phyloP scores from a whole-genome alignment of 1,140 invertebrate species.

The Rhynchophorus ferrugineus region DNA sequence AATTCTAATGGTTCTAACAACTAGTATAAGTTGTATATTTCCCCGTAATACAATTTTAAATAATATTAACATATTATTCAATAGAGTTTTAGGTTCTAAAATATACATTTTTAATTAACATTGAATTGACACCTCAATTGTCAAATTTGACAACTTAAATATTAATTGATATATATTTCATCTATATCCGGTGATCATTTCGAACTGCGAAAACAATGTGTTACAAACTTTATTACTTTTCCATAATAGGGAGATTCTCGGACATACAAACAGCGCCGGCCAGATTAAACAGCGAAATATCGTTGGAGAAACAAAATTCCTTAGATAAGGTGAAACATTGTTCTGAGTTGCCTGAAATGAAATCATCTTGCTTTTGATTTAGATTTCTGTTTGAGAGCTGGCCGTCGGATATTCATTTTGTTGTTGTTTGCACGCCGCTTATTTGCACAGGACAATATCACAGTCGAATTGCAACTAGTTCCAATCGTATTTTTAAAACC shows the following conservation, averaged over 20 bases:
- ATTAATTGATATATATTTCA: too few relatives aligned
- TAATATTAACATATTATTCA: too few relatives aligned
- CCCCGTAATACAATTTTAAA: too few relatives aligned
- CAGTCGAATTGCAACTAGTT: constrained; percentile 23
- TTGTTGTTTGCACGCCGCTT: constrained; percentile 31
- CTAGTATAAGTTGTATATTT: too few relatives aligned
- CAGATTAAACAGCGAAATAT: constrained; percentile 28
- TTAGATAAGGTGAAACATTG: constrained; percentile 17
- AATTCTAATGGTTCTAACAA: too few relatives aligned
- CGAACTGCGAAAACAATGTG: too few relatives aligned
- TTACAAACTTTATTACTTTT: constrained; percentile 5
- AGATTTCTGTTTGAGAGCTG: not conserved
- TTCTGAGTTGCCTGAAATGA: not conserved
- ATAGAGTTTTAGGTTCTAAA: too few relatives aligned
- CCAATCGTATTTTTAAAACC: constrained; percentile 2
- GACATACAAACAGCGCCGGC: constrained; percentile 44
- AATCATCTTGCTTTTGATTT: not conserved
- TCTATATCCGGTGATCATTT: too few relatives aligned
- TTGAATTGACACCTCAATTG: too few relatives aligned
- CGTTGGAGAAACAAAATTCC: constrained; percentile 15
- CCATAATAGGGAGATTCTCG: constrained; percentile 30
- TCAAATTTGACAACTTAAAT: too few relatives aligned
- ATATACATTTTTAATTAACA: too few relatives aligned
- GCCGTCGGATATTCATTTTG: too few relatives aligned
- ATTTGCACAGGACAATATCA: constrained; percentile 26